These are phyloP conservation scores for Acipenser oxyrinchus DNA, from an alignment of 2,797 vertebrate species.

Conservation along the genomic window DNA sequence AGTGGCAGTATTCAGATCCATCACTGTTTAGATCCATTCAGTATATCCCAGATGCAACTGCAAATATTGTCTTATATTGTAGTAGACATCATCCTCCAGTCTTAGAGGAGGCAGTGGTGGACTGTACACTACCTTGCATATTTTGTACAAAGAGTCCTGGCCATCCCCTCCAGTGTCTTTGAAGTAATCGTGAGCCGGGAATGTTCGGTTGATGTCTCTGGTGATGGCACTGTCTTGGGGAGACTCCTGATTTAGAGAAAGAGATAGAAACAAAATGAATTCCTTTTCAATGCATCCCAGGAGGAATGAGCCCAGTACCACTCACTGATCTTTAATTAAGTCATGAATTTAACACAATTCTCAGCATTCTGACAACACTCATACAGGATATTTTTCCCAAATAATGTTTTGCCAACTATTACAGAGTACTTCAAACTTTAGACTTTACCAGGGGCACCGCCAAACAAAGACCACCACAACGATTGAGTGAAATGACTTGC, in stretches of 20 bases:
- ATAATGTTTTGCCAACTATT: neutral
- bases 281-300: neutral
- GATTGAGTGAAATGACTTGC: neutral
- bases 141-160: slow-evolving; percentile 97
- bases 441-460: neutral
- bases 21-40: too few species aligned
- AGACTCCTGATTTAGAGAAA: slow-evolving; percentile 69
- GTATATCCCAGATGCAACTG: too few species aligned
- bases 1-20: too few species aligned
- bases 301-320: neutral
- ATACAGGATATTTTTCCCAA: neutral
- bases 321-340: slow-evolving; percentile 4
- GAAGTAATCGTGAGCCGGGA: slow-evolving; percentile 97
- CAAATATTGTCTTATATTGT: too few species aligned
- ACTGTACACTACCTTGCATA: slow-evolving; percentile 82
- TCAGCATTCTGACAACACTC: neutral
- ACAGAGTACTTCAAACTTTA: neutral
- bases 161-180: slow-evolving; percentile 98
- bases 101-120: neutral
- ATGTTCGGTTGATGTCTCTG: slow-evolving; percentile 94
- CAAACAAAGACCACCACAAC: neutral
- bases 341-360: neutral
- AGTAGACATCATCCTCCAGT: too few species aligned
- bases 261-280: neutral
- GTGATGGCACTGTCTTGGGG: slow-evolving; percentile 98